Percentiles rank a stretch among this genome's conserved stretches.
Conservation (phyloP, 2,113 vertebrate genomes). For the Corydoras maculifer region DNA sequence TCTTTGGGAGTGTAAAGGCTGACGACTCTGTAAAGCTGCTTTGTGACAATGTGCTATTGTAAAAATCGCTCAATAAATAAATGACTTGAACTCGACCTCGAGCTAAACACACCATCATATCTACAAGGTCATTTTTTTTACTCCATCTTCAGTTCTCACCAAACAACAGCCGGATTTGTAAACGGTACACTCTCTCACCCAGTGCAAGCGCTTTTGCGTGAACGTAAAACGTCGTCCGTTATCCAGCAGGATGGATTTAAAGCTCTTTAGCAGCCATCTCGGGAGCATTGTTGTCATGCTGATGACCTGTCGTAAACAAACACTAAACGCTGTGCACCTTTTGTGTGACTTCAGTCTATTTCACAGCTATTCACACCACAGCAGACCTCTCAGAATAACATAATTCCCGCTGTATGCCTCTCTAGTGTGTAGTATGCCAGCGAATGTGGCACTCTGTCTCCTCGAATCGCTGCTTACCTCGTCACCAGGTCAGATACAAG, state of each 20-base stretch:
- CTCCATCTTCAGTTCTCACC: slow-evolving; percentile 40
- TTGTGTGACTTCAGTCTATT: slow-evolving; percentile 3
- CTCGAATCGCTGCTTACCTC: no score
- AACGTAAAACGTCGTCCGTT: slow-evolving; percentile 42
- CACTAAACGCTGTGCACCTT: no score
- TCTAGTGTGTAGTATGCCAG: slow-evolving; percentile 5
- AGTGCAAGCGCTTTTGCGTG: slow-evolving; percentile 49
- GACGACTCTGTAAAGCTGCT: no score
- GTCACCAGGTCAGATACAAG: not conserved
- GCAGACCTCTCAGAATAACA: not conserved
- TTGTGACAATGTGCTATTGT: no score
- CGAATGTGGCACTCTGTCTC: not conserved
- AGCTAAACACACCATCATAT: no score
- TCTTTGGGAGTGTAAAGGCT: no score
- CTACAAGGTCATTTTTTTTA: no score
- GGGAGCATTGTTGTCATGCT: slow-evolving; percentile 43
- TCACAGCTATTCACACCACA: slow-evolving; percentile 5
- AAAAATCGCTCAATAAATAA: no score
- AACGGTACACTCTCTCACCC: slow-evolving; percentile 52
- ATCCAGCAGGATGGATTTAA: slow-evolving; percentile 44
- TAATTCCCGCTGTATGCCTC: slow-evolving; percentile 10
- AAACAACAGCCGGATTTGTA: slow-evolving; percentile 48
- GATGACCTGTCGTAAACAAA: slow-evolving; percentile 21
- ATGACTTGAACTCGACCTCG: no score
- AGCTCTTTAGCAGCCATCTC: slow-evolving; percentile 49